Percentiles rank a stretch among this genome's conserved stretches.
These are phyloP conservation scores for Caenorhabditis japonica DNA, from an alignment of 2,888 invertebrate genomes.

Conservation along the genomic window DNA sequence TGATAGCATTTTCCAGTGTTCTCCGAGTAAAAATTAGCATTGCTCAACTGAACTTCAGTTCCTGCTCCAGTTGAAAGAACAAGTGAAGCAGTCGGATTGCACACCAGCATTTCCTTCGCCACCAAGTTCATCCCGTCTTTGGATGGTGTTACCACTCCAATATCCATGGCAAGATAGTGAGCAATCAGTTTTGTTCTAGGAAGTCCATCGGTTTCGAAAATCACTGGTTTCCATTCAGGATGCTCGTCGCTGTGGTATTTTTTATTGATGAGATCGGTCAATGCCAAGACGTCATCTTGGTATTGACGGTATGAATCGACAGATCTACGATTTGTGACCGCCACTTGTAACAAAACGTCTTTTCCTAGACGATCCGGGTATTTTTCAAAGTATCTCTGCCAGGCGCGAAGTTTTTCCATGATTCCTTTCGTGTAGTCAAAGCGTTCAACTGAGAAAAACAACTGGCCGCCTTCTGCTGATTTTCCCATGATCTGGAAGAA, in stretches of 20 bases:
- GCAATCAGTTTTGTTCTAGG: slow-evolving; percentile 65
- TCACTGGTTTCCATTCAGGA: slow-evolving; percentile 69
- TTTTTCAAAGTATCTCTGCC: slow-evolving; percentile 64
- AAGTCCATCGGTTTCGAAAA: slow-evolving; percentile 71
- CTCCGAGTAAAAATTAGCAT: slow-evolving; percentile 69
- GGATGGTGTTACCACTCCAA: slow-evolving; percentile 74
- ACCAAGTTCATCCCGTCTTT: slow-evolving; percentile 75
- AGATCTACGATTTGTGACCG: slow-evolving; percentile 69
- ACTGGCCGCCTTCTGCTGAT: slow-evolving; percentile 55
- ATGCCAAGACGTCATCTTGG: slow-evolving; percentile 65
- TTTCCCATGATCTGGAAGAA: slow-evolving; percentile 55
- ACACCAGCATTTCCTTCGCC: slow-evolving; percentile 71
- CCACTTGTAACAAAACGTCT: slow-evolving; percentile 69
- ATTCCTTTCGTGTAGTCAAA: slow-evolving; percentile 75
- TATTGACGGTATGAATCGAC: slow-evolving; percentile 69
- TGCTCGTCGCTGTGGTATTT: slow-evolving; percentile 52
- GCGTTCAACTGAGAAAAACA: slow-evolving; percentile 73
- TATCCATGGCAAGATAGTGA: slow-evolving; percentile 74
- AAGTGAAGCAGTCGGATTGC: slow-evolving; percentile 68
- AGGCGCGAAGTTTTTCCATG: slow-evolving; percentile 64
- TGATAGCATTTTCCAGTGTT: slow-evolving; percentile 64
- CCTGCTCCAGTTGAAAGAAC: slow-evolving; percentile 70
- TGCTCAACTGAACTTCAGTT: slow-evolving; percentile 70
- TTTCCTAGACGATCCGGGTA: slow-evolving; percentile 67
- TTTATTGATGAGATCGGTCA: slow-evolving; percentile 65